These are phyloP conservation scores for Arrhopalites spinosus DNA, from an alignment of 2,888 invertebrate genomes.

Conservation along the genomic window DNA sequence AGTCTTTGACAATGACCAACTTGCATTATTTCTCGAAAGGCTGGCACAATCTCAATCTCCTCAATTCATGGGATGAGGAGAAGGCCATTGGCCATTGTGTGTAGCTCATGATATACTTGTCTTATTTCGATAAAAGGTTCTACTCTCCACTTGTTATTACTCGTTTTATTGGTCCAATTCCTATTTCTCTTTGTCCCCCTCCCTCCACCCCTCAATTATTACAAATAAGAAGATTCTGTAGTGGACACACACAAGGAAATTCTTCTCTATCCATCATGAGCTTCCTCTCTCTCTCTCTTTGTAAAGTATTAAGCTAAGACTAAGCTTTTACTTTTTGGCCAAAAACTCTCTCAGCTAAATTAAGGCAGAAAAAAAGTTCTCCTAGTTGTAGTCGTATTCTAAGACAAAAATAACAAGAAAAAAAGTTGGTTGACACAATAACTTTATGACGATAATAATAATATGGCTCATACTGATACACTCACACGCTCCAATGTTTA, in stretches of 20 bases:
- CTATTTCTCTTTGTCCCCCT: constrained; percentile 47
- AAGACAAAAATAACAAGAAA: not conserved
- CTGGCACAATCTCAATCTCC: constrained; percentile 1
- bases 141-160: constrained; percentile 43
- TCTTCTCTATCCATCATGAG: constrained; percentile 4
- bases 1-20: no score
- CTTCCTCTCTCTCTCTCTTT: constrained; percentile 1
- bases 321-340: not conserved
- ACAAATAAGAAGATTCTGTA: not conserved
- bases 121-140: constrained; percentile 56
- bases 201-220: not conserved
- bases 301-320: not conserved
- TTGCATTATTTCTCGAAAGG: constrained; percentile 32
- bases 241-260: constrained; percentile 13
- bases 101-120: constrained; percentile 39
- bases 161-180: constrained; percentile 33
- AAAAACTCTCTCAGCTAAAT: constrained; percentile 49
- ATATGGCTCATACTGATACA: no score
- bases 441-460: constrained; percentile 40
- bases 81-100: no score
- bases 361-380: constrained; percentile 54
- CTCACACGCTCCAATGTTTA: not conserved
- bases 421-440: constrained; percentile 42
- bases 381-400: constrained; percentile 23
- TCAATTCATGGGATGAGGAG: no score